Percentiles rank a stretch among this genome's conserved stretches.
Evolutionary conservation across 1,140 invertebrate genomes (phyloP).

Genomic region (Yoshiicerus persimilis): DNA sequence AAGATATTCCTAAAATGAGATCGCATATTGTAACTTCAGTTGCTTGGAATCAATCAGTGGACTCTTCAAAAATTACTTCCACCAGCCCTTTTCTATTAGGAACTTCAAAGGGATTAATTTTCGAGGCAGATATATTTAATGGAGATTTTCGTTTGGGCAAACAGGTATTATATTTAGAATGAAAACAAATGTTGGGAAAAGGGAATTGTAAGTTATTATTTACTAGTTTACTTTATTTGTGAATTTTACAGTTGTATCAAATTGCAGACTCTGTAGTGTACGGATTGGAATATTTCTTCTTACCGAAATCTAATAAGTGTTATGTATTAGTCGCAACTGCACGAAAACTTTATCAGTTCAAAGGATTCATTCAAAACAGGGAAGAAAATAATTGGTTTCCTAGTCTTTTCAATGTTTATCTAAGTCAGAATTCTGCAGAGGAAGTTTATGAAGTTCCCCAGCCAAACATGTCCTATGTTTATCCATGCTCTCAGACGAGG

Average conservation of each 20-base stretch:
- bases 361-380: constrained; percentile 67
- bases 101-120: constrained; percentile 85
- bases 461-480: not conserved
- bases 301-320: constrained; percentile 67
- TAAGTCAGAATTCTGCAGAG: constrained; percentile 31
- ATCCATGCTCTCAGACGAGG: not conserved
- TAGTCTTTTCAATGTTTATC: constrained; percentile 39
- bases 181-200: constrained; percentile 21
- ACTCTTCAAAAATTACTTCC: constrained; percentile 57
- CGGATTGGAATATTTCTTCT: constrained; percentile 76
- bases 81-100: constrained; percentile 81
- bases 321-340: constrained; percentile 82
- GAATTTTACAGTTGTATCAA: constrained; percentile 72
- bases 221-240: no score
- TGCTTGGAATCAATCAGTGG: constrained; percentile 73
- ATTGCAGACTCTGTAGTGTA: constrained; percentile 81
- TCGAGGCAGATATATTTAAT: constrained; percentile 81
- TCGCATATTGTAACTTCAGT: constrained; percentile 87
- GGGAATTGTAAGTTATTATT: no score
- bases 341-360: constrained; percentile 78
- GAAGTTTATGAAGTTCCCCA: constrained; percentile 36
- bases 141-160: constrained; percentile 82
- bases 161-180: constrained; percentile 64
- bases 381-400: constrained; percentile 72
- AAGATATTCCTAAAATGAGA: constrained; percentile 65